Evolutionary conservation across 53 echinoderm and acorn worm species (phyloP).

Genomic region (Stichopus horrens): DNA sequence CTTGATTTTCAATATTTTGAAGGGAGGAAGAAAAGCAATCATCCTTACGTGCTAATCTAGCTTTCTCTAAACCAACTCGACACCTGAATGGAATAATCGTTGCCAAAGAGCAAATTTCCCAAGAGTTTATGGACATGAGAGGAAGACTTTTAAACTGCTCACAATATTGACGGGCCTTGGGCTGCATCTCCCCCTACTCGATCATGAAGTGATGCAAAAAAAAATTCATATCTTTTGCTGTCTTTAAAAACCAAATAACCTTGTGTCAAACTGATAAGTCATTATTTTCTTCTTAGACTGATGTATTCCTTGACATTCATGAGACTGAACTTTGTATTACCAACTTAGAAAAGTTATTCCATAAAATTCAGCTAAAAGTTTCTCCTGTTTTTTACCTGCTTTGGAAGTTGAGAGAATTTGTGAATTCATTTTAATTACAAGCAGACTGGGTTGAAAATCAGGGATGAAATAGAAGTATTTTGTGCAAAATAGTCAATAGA

Average conservation of each 20-base stretch:
- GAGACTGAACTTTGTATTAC: too few species aligned
- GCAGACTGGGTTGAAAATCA: too few species aligned
- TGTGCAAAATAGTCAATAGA: too few species aligned
- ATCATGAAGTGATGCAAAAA: background rate
- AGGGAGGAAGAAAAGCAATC: background rate
- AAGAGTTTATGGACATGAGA: background rate
- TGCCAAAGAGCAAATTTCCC: background rate
- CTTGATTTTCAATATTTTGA: background rate
- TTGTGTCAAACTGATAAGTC: background rate
- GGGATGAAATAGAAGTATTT: too few species aligned
- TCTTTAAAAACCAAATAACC: background rate
- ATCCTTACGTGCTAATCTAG: conserved; percentile 14
- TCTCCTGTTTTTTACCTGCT: too few species aligned
- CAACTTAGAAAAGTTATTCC: too few species aligned
- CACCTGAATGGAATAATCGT: background rate
- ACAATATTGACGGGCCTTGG: background rate
- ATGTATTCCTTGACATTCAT: too few species aligned
- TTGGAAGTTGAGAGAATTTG: too few species aligned
- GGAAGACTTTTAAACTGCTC: background rate
- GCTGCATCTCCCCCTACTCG: background rate
- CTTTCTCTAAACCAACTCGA: background rate
- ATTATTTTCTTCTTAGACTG: background rate
- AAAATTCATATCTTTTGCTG: background rate
- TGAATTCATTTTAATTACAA: too few species aligned
- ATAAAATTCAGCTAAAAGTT: too few species aligned